phyloP scores from a whole-genome alignment of 2,113 vertebrate species.

The Anoura caudifer region DNA sequence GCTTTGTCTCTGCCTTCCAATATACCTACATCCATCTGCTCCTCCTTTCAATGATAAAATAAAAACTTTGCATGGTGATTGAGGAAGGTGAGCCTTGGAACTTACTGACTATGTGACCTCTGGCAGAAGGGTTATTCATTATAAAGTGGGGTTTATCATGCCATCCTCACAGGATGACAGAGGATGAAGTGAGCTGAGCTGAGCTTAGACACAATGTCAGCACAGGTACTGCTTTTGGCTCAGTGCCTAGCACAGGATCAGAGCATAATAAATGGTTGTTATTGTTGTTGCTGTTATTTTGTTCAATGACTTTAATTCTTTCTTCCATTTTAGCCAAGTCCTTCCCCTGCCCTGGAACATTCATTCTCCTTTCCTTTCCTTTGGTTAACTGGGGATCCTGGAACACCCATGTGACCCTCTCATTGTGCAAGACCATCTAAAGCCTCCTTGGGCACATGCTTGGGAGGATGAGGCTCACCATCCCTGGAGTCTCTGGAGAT shows the following conservation, averaged over 20 bases:
- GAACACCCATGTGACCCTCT: background rate
- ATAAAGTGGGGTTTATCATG: no score
- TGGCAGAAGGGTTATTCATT: no score
- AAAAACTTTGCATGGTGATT: background rate
- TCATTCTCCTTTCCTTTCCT: background rate
- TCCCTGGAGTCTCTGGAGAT: background rate
- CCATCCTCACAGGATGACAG: background rate
- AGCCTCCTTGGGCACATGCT: background rate
- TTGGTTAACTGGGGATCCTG: background rate
- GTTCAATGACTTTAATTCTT: background rate
- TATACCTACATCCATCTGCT: background rate
- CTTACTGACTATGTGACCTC: background rate
- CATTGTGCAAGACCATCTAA: background rate
- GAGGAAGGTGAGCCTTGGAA: background rate
- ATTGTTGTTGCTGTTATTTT: background rate
- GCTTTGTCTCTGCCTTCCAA: background rate
- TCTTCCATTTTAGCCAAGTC: background rate
- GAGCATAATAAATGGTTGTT: background rate
- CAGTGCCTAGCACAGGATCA: background rate
- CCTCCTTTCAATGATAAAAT: background rate
- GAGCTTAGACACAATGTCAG: background rate
- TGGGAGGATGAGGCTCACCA: accelerated
- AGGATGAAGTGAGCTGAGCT: background rate
- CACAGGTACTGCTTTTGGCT: background rate
- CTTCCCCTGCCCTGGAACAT: background rate